Conservation (phyloP, 2,888 invertebrate genomes). For the Podabrus alpinus region DNA sequence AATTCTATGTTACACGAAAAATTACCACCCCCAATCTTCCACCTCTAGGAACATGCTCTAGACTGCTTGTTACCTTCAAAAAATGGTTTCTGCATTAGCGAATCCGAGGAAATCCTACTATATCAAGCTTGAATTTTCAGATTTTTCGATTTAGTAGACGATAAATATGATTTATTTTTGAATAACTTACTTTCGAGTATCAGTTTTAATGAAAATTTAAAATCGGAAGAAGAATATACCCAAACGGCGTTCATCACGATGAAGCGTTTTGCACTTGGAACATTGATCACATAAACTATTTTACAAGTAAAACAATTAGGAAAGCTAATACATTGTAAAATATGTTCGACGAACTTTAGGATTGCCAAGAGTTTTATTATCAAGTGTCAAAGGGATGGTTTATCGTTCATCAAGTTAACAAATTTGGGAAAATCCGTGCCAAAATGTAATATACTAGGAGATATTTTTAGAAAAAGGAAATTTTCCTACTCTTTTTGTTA, state of each 20-base stretch:
- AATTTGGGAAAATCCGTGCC: neutral
- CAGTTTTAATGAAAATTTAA: neutral
- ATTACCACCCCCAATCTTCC: neutral
- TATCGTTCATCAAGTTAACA: neutral
- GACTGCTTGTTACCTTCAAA: neutral
- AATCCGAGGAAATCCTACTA: neutral
- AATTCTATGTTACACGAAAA: neutral
- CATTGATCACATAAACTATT: neutral
- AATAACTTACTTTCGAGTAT: neutral
- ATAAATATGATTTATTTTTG: neutral
- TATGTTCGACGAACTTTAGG: neutral
- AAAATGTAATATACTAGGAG: neutral
- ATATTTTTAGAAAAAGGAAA: too few relatives aligned
- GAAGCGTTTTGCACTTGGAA: neutral
- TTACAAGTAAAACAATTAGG: neutral
- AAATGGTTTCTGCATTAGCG: neutral
- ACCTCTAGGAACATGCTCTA: neutral
- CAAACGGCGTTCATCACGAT: neutral
- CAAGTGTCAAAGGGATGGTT: neutral
- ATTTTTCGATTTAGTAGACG: neutral
- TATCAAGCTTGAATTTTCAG: neutral
- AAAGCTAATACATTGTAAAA: neutral
- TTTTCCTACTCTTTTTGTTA: neutral
- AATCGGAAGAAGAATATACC: neutral
- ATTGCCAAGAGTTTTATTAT: neutral